These are phyloP conservation scores for Acanthurus leucopareius DNA, from an alignment of 2,797 vertebrate genomes.

Conservation along the genomic window DNA sequence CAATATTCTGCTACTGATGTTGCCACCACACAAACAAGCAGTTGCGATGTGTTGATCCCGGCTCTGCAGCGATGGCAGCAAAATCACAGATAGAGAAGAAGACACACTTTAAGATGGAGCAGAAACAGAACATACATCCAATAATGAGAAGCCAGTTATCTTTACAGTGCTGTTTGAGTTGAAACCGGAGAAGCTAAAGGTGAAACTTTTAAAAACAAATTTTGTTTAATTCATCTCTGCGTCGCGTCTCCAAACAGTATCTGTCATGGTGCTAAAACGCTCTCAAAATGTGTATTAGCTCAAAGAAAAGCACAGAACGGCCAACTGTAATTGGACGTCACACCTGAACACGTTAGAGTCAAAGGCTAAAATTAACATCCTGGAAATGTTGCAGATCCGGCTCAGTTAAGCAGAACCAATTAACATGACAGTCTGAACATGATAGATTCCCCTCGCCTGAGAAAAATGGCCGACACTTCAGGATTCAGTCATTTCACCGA, in stretches of 20 bases:
- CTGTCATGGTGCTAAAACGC: background rate
- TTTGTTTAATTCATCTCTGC: background rate
- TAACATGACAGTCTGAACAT: conserved; percentile 85
- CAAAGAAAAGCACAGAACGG: conserved; percentile 53
- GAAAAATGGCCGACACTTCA: conserved; percentile 59
- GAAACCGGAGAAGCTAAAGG: background rate
- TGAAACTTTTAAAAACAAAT: conserved; percentile 3
- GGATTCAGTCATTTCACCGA: conserved; percentile 59
- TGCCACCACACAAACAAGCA: conserved; percentile 52
- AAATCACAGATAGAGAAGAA: background rate
- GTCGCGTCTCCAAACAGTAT: conserved; percentile 6
- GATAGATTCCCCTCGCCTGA: conserved; percentile 77
- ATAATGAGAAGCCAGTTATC: background rate
- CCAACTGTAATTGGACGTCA: conserved; percentile 78
- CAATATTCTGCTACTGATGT: conserved; percentile 70
- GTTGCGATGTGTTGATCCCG: conserved; percentile 16
- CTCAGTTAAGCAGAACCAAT: conserved; percentile 87
- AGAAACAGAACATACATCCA: background rate
- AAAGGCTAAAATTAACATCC: conserved; percentile 82
- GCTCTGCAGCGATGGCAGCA: background rate
- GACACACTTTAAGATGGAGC: background rate
- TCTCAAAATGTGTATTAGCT: conserved; percentile 47
- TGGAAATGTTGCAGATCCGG: conserved; percentile 78
- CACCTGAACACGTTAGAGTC: conserved; percentile 82
- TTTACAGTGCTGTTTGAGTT: conserved; percentile 8